Evolutionary conservation across 2,797 vertebrate species (phyloP).

Genomic region (Avahi laniger): DNA sequence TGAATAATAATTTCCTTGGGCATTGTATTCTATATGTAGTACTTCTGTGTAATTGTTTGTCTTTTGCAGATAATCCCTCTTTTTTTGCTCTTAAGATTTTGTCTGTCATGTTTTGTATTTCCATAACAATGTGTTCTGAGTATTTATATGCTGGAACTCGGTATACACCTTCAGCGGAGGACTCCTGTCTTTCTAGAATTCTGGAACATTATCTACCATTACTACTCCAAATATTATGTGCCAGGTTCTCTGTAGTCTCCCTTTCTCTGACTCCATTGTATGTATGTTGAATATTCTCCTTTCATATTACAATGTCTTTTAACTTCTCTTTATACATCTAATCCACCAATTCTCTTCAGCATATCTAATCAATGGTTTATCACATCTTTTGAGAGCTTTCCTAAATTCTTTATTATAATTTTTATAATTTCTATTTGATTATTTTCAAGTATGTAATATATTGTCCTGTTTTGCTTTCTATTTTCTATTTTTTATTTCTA

Average conservation of each 20-base stretch:
- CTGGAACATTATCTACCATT: not conserved
- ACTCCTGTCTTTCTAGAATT: not conserved
- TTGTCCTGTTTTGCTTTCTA: not conserved
- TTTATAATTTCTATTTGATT: not conserved
- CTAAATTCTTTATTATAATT: not conserved
- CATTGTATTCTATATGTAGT: not conserved
- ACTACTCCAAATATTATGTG: not conserved
- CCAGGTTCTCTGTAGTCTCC: not conserved
- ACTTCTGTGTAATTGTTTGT: not conserved
- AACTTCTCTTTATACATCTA: not conserved
- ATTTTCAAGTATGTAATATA: not conserved
- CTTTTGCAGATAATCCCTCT: not conserved
- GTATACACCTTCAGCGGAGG: not conserved
- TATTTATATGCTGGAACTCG: not conserved
- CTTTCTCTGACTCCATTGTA: not conserved
- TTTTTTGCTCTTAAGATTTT: not conserved
- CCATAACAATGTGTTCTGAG: not conserved
- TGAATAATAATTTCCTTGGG: not conserved
- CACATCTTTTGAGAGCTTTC: not conserved
- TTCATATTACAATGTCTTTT: not conserved
- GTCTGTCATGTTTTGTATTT: not conserved
- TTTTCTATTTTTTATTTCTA: not conserved
- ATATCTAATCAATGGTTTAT: not conserved
- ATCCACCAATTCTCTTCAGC: not conserved
- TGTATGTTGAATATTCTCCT: not conserved